These are phyloP conservation scores for Stegodyphus dumicola DNA, from an alignment of 1,140 invertebrate species.

Conservation along the genomic window DNA sequence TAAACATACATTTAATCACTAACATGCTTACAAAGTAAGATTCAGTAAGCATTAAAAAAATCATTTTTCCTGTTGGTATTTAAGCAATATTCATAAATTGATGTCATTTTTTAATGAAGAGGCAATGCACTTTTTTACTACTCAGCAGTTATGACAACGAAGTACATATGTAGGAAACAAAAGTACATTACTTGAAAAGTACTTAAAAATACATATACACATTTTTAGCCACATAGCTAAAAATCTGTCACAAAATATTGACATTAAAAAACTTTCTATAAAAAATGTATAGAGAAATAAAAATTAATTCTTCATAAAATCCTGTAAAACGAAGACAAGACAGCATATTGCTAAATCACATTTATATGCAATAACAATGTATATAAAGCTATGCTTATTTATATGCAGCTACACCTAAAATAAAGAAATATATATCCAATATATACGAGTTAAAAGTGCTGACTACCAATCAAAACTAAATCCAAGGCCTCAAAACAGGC, in stretches of 20 bases:
- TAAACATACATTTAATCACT: no score
- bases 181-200: neutral
- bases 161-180: no score
- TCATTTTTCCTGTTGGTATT: no score
- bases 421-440: neutral
- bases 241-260: neutral
- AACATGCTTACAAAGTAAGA: no score
- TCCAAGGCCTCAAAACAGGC: slow-evolving; percentile 20
- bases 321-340: neutral
- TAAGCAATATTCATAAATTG: no score
- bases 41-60: no score
- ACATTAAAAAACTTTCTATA: neutral
- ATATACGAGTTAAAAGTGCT: slow-evolving; percentile 1
- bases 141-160: no score
- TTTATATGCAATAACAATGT: slow-evolving; percentile 26
- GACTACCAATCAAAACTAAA: slow-evolving; percentile 11
- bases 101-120: no score
- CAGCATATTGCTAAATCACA: slow-evolving; percentile 46
- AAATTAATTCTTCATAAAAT: slow-evolving; percentile 10
- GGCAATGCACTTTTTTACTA: no score
- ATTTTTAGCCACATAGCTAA: slow-evolving; percentile 3
- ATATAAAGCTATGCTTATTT: slow-evolving; percentile 24
- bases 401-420: slow-evolving; percentile 9
- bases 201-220: neutral
- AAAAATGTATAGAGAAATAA: neutral